Conservation (phyloP, 2,113 vertebrate genomes). For the Lampris incognitus region DNA sequence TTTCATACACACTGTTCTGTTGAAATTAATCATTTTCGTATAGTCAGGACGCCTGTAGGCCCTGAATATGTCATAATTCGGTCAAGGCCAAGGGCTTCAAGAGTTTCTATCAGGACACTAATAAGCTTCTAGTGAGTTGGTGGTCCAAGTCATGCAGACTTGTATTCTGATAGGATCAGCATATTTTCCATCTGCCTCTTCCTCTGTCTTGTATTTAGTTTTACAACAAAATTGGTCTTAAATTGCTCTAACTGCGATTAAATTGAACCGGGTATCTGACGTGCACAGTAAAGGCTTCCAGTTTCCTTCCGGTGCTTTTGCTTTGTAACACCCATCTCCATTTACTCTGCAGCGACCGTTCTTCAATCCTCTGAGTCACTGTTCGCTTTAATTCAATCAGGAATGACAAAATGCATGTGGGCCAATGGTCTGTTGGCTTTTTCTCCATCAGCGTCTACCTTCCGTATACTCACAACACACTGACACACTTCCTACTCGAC, state of each 20-base stretch:
- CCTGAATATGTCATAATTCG: slow-evolving; percentile 30
- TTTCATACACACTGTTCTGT: slow-evolving; percentile 46
- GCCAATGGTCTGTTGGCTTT: too few species aligned
- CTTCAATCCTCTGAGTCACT: neutral
- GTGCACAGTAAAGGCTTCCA: neutral
- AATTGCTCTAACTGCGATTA: neutral
- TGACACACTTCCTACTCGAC: too few species aligned
- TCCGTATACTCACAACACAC: neutral
- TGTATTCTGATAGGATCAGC: too few species aligned
- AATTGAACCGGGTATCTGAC: neutral
- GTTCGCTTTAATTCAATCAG: neutral
- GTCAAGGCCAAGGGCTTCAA: neutral
- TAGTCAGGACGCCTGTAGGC: slow-evolving; percentile 22
- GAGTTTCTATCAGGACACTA: too few species aligned
- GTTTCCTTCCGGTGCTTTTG: neutral
- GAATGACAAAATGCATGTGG: neutral
- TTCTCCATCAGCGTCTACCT: neutral
- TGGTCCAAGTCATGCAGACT: too few species aligned
- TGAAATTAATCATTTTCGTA: slow-evolving; percentile 54
- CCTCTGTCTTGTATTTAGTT: neutral
- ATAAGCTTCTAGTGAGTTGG: too few species aligned
- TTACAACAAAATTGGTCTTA: neutral
- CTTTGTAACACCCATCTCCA: neutral
- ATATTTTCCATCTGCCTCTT: neutral
- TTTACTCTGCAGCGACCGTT: neutral